These are phyloP conservation scores for Hippopotamyrus pictus DNA, from an alignment of 2,797 vertebrate genomes.

Conservation along the genomic window DNA sequence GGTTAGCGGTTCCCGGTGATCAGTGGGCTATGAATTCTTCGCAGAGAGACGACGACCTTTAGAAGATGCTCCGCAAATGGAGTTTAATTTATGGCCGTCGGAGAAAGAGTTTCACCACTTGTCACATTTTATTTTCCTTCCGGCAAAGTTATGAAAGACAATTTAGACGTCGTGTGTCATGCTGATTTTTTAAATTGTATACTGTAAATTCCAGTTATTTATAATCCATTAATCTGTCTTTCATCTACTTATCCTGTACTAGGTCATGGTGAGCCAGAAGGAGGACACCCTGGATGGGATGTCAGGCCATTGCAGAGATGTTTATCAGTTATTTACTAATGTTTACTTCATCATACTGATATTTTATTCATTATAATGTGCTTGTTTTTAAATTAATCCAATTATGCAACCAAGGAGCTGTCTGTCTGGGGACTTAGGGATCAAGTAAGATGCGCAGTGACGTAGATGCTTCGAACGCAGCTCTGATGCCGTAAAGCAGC, in stretches of 20 bases:
- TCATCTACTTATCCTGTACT: neutral
- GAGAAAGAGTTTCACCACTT: conserved; percentile 3
- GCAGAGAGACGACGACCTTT: neutral
- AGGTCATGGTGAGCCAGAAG: neutral
- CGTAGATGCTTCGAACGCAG: neutral
- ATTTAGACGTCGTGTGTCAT: neutral
- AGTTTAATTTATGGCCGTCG: neutral
- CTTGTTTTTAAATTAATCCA: neutral
- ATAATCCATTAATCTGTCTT: neutral
- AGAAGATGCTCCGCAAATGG: neutral
- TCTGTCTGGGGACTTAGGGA: neutral
- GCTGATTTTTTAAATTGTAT: neutral
- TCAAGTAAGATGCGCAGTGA: neutral
- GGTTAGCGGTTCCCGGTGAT: neutral
- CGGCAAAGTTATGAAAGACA: neutral
- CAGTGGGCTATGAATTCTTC: neutral
- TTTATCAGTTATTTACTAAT: neutral
- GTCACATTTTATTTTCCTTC: neutral
- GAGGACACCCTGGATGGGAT: neutral
- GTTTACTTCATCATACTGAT: neutral
- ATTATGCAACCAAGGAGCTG: neutral
- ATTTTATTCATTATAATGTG: neutral
- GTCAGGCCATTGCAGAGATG: neutral
- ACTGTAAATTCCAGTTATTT: neutral
- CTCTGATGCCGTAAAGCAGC: neutral